These are phyloP conservation scores for Tinea semifulvella DNA, from an alignment of 2,888 invertebrate genomes.

Conservation along the genomic window DNA sequence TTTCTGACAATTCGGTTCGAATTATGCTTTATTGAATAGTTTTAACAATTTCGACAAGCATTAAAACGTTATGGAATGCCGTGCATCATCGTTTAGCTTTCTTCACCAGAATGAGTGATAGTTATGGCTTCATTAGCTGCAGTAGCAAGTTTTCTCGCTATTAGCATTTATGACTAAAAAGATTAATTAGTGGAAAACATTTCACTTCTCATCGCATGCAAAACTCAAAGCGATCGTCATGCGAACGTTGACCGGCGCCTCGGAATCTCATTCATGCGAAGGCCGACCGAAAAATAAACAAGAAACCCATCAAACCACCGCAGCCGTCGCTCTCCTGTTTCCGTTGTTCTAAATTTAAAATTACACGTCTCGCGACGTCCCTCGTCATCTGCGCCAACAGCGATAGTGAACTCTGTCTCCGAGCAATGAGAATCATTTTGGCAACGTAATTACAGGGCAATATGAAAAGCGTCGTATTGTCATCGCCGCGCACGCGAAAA, in stretches of 20 bases:
- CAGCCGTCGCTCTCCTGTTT: slow-evolving; percentile 33
- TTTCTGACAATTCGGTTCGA: slow-evolving; percentile 30
- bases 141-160: not conserved
- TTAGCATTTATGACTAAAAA: slow-evolving; percentile 1
- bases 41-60: not conserved
- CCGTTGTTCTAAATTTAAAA: slow-evolving; percentile 60
- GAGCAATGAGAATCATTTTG: slow-evolving; percentile 28
- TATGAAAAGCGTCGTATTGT: not conserved
- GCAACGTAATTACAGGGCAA: slow-evolving; percentile 4
- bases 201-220: not conserved
- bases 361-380: slow-evolving; percentile 34
- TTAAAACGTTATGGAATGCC: not conserved
- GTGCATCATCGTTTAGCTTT: not conserved
- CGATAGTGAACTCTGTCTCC: slow-evolving; percentile 33
- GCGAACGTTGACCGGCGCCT: slow-evolving; percentile 36
- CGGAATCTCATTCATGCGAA: slow-evolving; percentile 57
- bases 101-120: not conserved
- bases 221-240: slow-evolving; percentile 13
- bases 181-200: slow-evolving; percentile 5
- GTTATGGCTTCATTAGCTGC: slow-evolving; percentile 2
- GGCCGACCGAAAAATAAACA: slow-evolving; percentile 44
- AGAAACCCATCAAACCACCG: slow-evolving; percentile 28
- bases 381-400: slow-evolving; percentile 24
- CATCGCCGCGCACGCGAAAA: slow-evolving; percentile 9
- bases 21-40: slow-evolving; percentile 28